Base-by-base conservation (phyloP, 2,113 vertebrate genomes). In the Notothenia coriiceps region DNA sequence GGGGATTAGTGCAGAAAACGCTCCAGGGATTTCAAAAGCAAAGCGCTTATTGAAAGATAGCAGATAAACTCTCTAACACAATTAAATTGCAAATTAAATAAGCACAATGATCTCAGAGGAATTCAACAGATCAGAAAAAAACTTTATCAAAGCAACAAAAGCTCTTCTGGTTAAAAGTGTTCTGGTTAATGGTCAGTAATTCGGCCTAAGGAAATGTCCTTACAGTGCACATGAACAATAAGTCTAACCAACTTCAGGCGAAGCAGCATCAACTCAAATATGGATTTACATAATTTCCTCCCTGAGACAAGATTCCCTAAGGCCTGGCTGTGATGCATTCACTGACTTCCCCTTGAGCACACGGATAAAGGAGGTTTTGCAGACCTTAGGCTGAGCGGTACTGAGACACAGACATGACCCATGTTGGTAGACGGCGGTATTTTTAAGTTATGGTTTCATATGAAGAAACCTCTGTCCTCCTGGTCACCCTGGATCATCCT, bases 11-110 rank as follows among this genome's bases (percentile, higher is more conserved):
- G 13, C 49, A 40, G 35, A 44, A 51, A 69, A 82, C 47, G 70
- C 77, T 79, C 22, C 78, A 83, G 66, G 69, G 86, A 81, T 84
- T 91, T 86, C 86, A 90, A 86, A 89, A 75, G 82, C 79, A 69
- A 5, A 72, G 40, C 9, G 60, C 65, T 89, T 86, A 89, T 82
- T 88, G 86, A 72, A 83, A 87, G 82, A 90, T 85, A 73, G 12
- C 54, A 46, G 88, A 91, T 90, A 87, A 87, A 60, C 17, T 80
- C 57, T 60, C 29, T 61, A 65, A 86, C 70, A 79, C 78, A 89
- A 87, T 83, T 82, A 83, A 85, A 83, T 2, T 1, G 44, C 49
- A 51, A 80, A 74, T 33, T 63, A 70, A 73, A 54, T 12, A 46
- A 75, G 56, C 64, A 77, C n/a, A 76, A 60, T 47, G 54, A 46